phyloP scores from a whole-genome alignment of 2,113 vertebrate genomes.

The Cyanoliseus patagonus region DNA sequence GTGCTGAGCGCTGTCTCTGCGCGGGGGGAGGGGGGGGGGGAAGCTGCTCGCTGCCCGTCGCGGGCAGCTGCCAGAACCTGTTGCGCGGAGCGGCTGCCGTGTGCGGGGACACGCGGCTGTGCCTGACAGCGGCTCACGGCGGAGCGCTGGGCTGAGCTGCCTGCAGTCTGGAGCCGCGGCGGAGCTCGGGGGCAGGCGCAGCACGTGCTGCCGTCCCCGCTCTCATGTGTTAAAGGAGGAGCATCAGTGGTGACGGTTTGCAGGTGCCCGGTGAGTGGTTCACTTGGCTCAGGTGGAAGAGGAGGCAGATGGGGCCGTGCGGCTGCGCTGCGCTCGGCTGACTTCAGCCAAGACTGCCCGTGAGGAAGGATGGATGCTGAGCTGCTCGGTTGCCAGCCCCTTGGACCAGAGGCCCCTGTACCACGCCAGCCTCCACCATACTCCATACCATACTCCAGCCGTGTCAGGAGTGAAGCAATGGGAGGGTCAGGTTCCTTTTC shows the following conservation, averaged over 20 bases:
- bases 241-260: fast-evolving
- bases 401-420: neutral
- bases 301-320: neutral
- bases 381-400: neutral
- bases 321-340: neutral
- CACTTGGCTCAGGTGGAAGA: neutral
- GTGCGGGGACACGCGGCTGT: fast-evolving
- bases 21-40: neutral
- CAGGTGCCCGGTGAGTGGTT: neutral
- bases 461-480: fast-evolving
- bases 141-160: fast-evolving
- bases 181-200: neutral
- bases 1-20: too few species aligned
- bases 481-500: neutral
- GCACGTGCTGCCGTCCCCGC: fast-evolving
- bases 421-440: too few species aligned
- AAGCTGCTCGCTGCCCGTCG: fast-evolving
- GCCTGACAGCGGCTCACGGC: neutral
- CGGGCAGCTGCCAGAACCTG: neutral
- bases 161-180: fast-evolving
- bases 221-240: neutral
- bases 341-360: fast-evolving
- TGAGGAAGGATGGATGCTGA: neutral
- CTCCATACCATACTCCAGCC: neutral
- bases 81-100: neutral